Evolutionary conservation across 2,797 vertebrate species (phyloP).

Genomic region (Myotis myotis): DNA sequence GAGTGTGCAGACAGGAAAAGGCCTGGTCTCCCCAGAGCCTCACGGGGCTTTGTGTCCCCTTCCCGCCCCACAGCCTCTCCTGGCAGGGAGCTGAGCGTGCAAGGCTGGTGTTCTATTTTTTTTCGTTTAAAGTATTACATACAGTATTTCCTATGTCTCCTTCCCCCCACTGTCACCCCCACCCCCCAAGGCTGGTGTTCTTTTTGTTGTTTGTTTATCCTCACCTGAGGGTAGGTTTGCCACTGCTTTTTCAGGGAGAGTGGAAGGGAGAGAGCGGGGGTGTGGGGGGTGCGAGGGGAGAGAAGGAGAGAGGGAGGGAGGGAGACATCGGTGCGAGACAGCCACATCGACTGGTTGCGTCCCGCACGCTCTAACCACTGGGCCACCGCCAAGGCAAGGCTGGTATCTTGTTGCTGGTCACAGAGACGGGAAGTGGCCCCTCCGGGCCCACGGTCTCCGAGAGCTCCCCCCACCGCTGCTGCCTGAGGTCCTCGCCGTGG

Average conservation of each 20-base stretch:
- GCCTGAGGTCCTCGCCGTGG: neutral
- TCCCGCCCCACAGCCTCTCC: neutral
- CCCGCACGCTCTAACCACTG: neutral
- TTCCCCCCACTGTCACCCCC: too few relatives aligned
- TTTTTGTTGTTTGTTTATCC: too few relatives aligned
- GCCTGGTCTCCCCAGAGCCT: neutral
- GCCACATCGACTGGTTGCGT: neutral
- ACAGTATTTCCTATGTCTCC: too few relatives aligned
- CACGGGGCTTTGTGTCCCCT: too few relatives aligned
- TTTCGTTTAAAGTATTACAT: neutral
- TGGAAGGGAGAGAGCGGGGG: too few relatives aligned
- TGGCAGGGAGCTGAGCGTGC: neutral
- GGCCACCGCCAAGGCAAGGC: neutral
- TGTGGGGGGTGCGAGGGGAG: too few relatives aligned
- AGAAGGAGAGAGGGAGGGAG: neutral
- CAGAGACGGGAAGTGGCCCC: neutral
- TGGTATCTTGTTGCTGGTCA: neutral
- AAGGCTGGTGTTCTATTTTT: neutral
- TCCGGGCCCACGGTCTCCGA: neutral
- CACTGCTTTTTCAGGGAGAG: neutral
- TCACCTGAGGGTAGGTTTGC: neutral
- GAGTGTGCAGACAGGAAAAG: neutral
- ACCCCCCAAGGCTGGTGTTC: neutral
- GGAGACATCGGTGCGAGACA: too few relatives aligned
- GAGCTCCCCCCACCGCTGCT: neutral